phyloP scores from a whole-genome alignment of 2,113 vertebrate species.

The Galemys pyrenaicus region DNA sequence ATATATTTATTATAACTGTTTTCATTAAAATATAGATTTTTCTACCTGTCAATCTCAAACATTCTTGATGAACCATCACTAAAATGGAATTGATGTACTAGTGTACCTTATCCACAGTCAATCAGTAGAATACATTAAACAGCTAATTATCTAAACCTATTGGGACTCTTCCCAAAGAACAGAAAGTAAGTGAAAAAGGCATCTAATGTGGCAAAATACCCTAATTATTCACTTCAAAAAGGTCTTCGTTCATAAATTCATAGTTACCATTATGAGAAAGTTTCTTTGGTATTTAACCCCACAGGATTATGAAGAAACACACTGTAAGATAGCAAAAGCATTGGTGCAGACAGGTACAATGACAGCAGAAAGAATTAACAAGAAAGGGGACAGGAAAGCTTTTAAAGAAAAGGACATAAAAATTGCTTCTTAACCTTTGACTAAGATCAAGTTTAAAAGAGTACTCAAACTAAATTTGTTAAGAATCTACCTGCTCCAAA shows the following conservation, averaged over 20 bases:
- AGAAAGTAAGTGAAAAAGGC: neutral
- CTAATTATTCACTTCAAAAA: too few relatives aligned
- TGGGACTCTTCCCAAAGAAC: neutral
- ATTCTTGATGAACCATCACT: constrained; percentile 2
- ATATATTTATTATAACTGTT: constrained; percentile 19
- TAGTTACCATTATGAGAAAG: neutral
- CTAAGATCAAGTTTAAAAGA: neutral
- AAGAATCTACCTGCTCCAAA: neutral
- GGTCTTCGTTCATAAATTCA: neutral
- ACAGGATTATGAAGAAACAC: neutral
- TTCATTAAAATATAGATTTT: constrained; percentile 19
- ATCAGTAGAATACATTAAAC: neutral
- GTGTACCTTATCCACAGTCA: neutral
- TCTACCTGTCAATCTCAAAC: neutral
- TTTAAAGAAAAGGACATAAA: neutral
- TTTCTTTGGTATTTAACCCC: neutral
- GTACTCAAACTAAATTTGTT: neutral
- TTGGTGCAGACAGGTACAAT: neutral
- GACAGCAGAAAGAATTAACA: neutral
- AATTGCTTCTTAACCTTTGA: neutral
- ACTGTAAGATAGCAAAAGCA: neutral
- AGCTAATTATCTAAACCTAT: neutral
- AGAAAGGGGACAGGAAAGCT: neutral
- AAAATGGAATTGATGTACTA: neutral
- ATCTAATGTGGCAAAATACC: neutral